Evolutionary conservation across 2,888 invertebrate genomes (phyloP), one percentile per base, ranked within the genome.

Genomic region (Drosophila dives): DNA sequence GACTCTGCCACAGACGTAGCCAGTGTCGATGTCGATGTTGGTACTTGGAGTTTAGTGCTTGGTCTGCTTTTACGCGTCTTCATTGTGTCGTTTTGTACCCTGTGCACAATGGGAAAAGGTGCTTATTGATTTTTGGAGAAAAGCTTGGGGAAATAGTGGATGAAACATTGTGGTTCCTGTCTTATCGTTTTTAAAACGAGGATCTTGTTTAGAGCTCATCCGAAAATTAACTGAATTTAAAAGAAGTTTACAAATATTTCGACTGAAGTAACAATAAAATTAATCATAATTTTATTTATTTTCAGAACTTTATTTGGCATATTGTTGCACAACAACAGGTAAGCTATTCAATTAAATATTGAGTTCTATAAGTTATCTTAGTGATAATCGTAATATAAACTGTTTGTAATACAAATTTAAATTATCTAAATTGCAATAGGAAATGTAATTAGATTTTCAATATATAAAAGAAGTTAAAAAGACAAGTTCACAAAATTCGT

Each of bases 61-160:
- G 48, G 58, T 53, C 53, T 61, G 75, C 68, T 90, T 82, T 79
- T 62, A 71, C 62, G 64, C 70, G 64, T 82, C 79, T 81, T 77
- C 62, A 64, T 63, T 64, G 58, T 72, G 62, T 38, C 79, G 67
- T 61, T 64, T 20, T 23, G 67, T 67, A 60, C 77, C 62, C 64
- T 58, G 20, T 56, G 23, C 2, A 33, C 1, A 15, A 3, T 15
- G n/a, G 12, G 12, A 1, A 20, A 50, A 50, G 29, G 51, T 56
- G 26, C 62, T 23, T 36, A n/a, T 23, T 40, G 45, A 34, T 26
- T 56, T 40, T 54, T 29, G 12, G 12, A 2, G n/a, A 11, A 38
- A 26, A 7, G 1, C n/a, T 3, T 29, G 50, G 11, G 7, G 6
- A 6, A 12, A 29, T n/a, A 11, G 15, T n/a, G 11, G 17, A 10